Base-by-base conservation (phyloP, 2,888 invertebrate species). In the Philopedon plagiatum region DNA sequence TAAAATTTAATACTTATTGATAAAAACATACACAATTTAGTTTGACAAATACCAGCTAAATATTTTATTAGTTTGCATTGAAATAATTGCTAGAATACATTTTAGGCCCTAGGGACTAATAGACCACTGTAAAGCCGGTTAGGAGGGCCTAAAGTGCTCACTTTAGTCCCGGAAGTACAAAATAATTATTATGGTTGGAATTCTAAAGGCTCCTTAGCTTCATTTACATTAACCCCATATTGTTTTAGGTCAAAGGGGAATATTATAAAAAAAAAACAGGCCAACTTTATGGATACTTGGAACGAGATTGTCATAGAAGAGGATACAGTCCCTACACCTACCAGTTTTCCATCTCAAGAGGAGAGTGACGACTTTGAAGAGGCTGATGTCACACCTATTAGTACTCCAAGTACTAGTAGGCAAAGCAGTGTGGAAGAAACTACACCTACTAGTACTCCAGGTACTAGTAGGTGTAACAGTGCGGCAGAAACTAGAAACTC, bases 131-230 rank as follows among this genome's bases (percentile, higher is more conserved):
- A n/a, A n/a, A n/a, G n/a, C n/a, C n/a, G n/a, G n/a, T n/a, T n/a
- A n/a, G n/a, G n/a, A n/a, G n/a, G n/a, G n/a, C n/a, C n/a, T n/a
- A n/a, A n/a, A n/a, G n/a, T n/a, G n/a, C n/a, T n/a, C n/a, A n/a
- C n/a, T n/a, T n/a, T n/a, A n/a, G n/a, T n/a, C n/a, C n/a, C n/a
- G n/a, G n/a, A 37, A 37, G n/a, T 37, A n/a, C n/a, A 37, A n/a
- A n/a, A n/a, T 37, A n/a, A 37, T n/a, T 37, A n/a, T 37, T n/a
- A 37, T 37, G n/a, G 37, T 37, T 37, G n/a, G n/a, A 37, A 37
- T 37, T n/a, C n/a, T 37, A n/a, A 37, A 37, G n/a, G 11, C n/a
- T 37, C n/a, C n/a, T 37, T n/a, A 37, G 37, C 37, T 37, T 37
- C n/a, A n/a, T 37, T 37, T 37, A 37, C 37, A 37, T n/a, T 37